Evolutionary conservation across 2,113 vertebrate genomes (phyloP).

Genomic region (Romanogobio albipinnatus): DNA sequence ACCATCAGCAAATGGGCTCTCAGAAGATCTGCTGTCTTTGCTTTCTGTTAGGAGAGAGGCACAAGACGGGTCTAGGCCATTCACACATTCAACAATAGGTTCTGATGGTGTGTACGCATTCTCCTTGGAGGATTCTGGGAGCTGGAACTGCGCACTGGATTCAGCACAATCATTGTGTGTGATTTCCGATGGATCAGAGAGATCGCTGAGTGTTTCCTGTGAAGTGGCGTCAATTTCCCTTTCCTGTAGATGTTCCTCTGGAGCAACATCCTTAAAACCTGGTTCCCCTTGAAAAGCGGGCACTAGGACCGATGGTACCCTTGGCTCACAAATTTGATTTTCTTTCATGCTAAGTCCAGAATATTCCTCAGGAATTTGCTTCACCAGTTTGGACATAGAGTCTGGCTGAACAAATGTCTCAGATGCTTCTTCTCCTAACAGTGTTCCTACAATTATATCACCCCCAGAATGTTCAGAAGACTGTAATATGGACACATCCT

Average conservation of each 20-base stretch:
- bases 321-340: not conserved
- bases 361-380: not conserved
- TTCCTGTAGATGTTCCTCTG: slow-evolving; percentile 7
- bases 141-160: not conserved
- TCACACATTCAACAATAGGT: not conserved
- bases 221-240: slow-evolving; percentile 11
- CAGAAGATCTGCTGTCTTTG: not conserved
- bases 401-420: not conserved
- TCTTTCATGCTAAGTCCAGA: not conserved
- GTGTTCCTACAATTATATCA: not conserved
- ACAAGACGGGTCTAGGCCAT: not conserved
- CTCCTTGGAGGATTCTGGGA: not conserved
- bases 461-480: not conserved
- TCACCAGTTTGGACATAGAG: not conserved
- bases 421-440: not conserved
- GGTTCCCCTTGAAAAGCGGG: not conserved
- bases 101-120: not conserved
- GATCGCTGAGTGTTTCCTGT: slow-evolving; percentile 15
- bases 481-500: not conserved
- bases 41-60: not conserved
- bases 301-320: not conserved
- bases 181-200: not conserved
- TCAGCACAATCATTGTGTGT: not conserved
- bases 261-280: not conserved
- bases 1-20: not conserved